These are phyloP conservation scores for Brachynemurus nebulosus DNA, from an alignment of 2,888 invertebrate species.

Conservation along the genomic window DNA sequence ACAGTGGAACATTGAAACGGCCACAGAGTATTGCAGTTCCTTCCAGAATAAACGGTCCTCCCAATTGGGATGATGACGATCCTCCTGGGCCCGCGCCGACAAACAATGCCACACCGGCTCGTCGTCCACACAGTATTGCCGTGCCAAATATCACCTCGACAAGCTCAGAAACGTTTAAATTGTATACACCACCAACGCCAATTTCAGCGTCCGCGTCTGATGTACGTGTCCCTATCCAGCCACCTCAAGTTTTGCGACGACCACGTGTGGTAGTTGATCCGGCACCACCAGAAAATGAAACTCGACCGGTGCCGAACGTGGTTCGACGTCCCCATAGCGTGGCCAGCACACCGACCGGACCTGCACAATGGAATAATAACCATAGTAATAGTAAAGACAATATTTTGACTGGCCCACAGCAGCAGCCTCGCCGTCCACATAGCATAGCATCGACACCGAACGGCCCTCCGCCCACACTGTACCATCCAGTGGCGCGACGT, in stretches of 20 bases:
- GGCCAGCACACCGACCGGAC: slow-evolving; percentile 29
- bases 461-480: slow-evolving; percentile 30
- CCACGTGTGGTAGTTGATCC: slow-evolving; percentile 3
- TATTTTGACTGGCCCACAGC: neutral
- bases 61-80: neutral
- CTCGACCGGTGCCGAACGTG: slow-evolving; percentile 19
- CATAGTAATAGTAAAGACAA: neutral
- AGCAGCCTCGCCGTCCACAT: slow-evolving; percentile 37
- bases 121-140: slow-evolving; percentile 17
- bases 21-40: neutral
- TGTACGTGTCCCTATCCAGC: neutral
- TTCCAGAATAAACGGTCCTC: neutral
- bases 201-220: slow-evolving; percentile 26
- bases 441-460: slow-evolving; percentile 42
- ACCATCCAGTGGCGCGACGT: slow-evolving; percentile 41
- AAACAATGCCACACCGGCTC: slow-evolving; percentile 11
- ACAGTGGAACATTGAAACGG: neutral
- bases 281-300: slow-evolving; percentile 18
- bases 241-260: neutral
- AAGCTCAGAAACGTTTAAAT: slow-evolving; percentile 21
- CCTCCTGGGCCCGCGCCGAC: neutral
- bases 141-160: slow-evolving; percentile 15
- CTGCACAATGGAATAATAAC: slow-evolving; percentile 21
- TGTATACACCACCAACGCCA: slow-evolving; percentile 38
- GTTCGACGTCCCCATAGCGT: slow-evolving; percentile 41